Percentiles rank a stretch among this genome's conserved stretches.
These are phyloP conservation scores for Ophioderma brevispina DNA, from an alignment of 35 echinoderm and acorn worm genomes.

Conservation along the genomic window DNA sequence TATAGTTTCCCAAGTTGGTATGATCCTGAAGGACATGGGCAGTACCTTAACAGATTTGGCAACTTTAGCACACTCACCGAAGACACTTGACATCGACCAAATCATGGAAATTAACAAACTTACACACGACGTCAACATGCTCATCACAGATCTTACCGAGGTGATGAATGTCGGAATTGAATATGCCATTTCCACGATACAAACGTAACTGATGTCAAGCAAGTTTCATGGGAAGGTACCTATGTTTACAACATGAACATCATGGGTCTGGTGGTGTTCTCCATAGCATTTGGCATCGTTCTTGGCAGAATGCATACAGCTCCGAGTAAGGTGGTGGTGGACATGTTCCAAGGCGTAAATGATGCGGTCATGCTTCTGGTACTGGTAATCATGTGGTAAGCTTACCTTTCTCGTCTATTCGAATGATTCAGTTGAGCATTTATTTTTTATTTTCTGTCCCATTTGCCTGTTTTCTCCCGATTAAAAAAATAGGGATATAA, in stretches of 20 bases:
- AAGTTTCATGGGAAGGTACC: slow-evolving; percentile 36
- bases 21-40: slow-evolving; percentile 64
- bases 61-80: slow-evolving; percentile 38
- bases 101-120: slow-evolving; percentile 75
- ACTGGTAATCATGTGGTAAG: slow-evolving; percentile 95
- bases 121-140: slow-evolving; percentile 48
- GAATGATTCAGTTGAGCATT: no score
- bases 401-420: no score
- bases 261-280: slow-evolving; percentile 94
- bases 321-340: slow-evolving; percentile 58
- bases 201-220: not conserved
- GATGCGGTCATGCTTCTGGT: slow-evolving; percentile 92
- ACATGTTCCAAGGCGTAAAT: slow-evolving; percentile 79
- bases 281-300: slow-evolving; percentile 86
- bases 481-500: no score
- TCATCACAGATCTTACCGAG: slow-evolving; percentile 35
- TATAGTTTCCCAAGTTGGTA: slow-evolving; percentile 37
- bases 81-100: slow-evolving; percentile 50
- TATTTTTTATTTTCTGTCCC: no score
- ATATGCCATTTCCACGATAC: slow-evolving; percentile 48
- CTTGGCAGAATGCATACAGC: slow-evolving; percentile 56
- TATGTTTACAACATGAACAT: slow-evolving; percentile 96
- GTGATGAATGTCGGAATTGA: slow-evolving; percentile 51
- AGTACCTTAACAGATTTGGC: slow-evolving; percentile 54
- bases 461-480: no score